Evolutionary conservation across 2,888 invertebrate genomes (phyloP).

Genomic region (Thymelicus acteon): DNA sequence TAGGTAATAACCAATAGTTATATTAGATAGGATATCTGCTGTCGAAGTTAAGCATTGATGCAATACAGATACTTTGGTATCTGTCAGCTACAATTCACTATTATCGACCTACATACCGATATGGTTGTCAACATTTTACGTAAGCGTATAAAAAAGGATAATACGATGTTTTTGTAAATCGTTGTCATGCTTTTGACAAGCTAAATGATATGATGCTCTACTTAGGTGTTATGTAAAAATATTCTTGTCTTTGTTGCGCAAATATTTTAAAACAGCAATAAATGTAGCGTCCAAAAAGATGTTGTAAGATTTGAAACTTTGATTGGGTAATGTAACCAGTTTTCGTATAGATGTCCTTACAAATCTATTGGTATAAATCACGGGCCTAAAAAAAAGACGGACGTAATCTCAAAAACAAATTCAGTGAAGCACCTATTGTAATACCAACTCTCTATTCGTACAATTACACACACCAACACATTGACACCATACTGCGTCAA

Average conservation of each 20-base stretch:
- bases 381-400: too few relatives aligned
- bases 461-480: too few relatives aligned
- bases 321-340: not conserved
- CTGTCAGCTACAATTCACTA: not conserved
- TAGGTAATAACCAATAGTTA: too few relatives aligned
- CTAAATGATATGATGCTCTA: not conserved
- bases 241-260: not conserved
- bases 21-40: not conserved
- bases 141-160: slow-evolving; percentile 9
- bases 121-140: slow-evolving; percentile 17
- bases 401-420: too few relatives aligned
- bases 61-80: not conserved
- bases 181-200: not conserved
- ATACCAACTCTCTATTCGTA: too few relatives aligned
- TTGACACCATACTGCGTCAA: too few relatives aligned
- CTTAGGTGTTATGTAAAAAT: not conserved
- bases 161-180: not conserved
- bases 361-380: too few relatives aligned
- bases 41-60: not conserved
- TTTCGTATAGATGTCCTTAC: not conserved
- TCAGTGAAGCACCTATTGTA: too few relatives aligned
- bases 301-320: too few relatives aligned
- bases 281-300: not conserved
- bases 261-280: not conserved
- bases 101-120: slow-evolving; percentile 18